Conservation (phyloP, 2,113 vertebrate genomes). For the Heliornis fulica region DNA sequence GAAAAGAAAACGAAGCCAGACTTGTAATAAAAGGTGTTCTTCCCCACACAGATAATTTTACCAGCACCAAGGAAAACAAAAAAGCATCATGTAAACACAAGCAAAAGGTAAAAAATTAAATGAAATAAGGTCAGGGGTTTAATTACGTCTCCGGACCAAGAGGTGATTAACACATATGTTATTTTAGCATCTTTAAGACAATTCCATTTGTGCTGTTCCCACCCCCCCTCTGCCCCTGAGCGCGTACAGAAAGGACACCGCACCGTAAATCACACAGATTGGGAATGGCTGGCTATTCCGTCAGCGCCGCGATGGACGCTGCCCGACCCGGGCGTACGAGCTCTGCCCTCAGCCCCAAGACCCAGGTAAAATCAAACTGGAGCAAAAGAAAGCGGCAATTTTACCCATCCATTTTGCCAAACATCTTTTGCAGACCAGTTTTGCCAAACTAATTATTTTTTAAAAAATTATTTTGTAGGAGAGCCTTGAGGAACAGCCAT, state of each 20-base stretch:
- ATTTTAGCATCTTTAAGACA: background rate
- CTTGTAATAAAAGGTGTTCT: background rate
- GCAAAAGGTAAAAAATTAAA: background rate
- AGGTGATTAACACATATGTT: background rate
- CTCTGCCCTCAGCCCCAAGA: no score
- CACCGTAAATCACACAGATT: background rate
- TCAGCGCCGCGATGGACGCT: background rate
- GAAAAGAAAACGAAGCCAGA: background rate
- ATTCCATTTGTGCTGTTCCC: background rate
- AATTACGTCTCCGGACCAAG: background rate
- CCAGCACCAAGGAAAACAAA: accelerated
- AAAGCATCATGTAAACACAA: background rate
- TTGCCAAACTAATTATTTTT: background rate
- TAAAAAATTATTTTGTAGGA: background rate
- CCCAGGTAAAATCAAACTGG: no score
- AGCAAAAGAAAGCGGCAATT: accelerated
- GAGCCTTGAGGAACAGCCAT: background rate
- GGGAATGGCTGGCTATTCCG: background rate
- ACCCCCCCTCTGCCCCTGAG: no score
- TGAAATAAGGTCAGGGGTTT: background rate
- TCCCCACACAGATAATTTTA: background rate
- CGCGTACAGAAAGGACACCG: background rate
- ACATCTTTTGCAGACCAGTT: background rate
- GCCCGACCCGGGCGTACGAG: background rate
- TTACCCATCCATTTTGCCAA: background rate